These are phyloP conservation scores for Chrysolina oricalcia DNA, from an alignment of 2,888 invertebrate genomes.

Conservation along the genomic window DNA sequence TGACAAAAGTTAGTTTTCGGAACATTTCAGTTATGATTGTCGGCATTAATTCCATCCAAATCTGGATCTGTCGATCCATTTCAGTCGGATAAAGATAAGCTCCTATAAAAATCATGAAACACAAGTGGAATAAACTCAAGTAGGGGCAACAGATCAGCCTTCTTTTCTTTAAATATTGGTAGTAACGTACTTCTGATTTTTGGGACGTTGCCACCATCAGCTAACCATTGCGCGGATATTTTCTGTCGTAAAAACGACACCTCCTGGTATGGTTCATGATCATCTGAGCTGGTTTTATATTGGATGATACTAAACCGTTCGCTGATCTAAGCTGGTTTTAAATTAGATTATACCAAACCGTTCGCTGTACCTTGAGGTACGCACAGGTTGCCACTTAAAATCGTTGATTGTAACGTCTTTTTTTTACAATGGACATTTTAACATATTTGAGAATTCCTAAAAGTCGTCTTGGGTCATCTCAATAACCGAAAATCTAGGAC, in stretches of 20 bases:
- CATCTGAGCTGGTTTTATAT: conserved; percentile 19
- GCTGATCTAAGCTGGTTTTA: not conserved
- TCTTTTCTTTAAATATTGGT: conserved; percentile 9
- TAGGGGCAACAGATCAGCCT: conserved; percentile 6
- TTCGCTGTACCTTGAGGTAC: conserved; percentile 15
- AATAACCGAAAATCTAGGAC: conserved; percentile 11
- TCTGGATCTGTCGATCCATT: conserved; percentile 13
- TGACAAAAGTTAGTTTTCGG: conserved; percentile 1
- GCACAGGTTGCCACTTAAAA: conserved; percentile 17
- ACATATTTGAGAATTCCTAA: conserved; percentile 12
- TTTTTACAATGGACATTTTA: not conserved
- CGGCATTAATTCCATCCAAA: not conserved
- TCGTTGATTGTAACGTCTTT: not conserved
- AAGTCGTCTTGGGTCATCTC: conserved; percentile 5
- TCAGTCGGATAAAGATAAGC: not conserved
- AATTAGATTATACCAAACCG: too few relatives aligned
- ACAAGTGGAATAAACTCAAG: conserved; percentile 15
- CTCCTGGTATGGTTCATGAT: conserved; percentile 27
- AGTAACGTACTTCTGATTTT: conserved; percentile 2
- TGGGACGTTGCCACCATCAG: conserved; percentile 13
- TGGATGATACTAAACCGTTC: conserved; percentile 19
- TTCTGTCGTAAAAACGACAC: conserved; percentile 12
- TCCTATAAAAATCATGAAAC: conserved; percentile 14
- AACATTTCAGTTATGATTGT: not conserved
- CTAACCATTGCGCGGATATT: conserved; percentile 16